Base-by-base conservation (phyloP, 2,797 vertebrate genomes). In the Bradypodion pumilum region DNA sequence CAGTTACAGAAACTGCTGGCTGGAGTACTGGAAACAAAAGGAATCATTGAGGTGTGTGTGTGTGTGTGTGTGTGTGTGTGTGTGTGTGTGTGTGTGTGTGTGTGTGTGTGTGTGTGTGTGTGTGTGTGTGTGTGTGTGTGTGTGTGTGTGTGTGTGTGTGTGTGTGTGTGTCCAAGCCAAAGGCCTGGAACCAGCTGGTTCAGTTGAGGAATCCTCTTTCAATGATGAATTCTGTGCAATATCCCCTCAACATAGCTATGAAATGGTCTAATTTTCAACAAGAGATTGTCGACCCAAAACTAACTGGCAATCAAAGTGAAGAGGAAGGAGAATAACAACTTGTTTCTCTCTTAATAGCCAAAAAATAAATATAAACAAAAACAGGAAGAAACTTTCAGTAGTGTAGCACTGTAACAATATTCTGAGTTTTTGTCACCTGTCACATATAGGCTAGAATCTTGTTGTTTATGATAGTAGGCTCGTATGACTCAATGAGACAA, bases 331-430 rank as follows among this genome's bases (percentile, higher is more conserved):
- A 87, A 84, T 65, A 73, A 83, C 49, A 6, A 72, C 29, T 73
- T 85, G 83, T 52, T 75, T 83, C 62, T 63, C 87, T 80, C 90
- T 92, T 82, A 85, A 25, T 23, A 70, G 37, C 8, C 37, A 42
- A 25, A 70, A 56, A 81, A 77, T 74, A 91, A 92, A 88, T 7
- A 75, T 62, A 82, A 85, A 23, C 59, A 74, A 16, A 88, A 86
- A 90, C 42, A 70, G 4, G 8, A 27, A 73, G 37, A 29, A 44
- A 42, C 42, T 13, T 12, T 66, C 37, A 35, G n/a, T 49, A 66
- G 6, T 13, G 9, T 32, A 32, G 3, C 29, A 56, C 52, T 56
- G 52, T 56, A 16, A 56, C 52, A 56, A 56, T 56, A 56, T 56
- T 5, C 52, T 56, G 52, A 56, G 13, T 56, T 56, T 21, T 19